phyloP scores from a whole-genome alignment of 2,797 vertebrate genomes.

The Phataginus tricuspis region DNA sequence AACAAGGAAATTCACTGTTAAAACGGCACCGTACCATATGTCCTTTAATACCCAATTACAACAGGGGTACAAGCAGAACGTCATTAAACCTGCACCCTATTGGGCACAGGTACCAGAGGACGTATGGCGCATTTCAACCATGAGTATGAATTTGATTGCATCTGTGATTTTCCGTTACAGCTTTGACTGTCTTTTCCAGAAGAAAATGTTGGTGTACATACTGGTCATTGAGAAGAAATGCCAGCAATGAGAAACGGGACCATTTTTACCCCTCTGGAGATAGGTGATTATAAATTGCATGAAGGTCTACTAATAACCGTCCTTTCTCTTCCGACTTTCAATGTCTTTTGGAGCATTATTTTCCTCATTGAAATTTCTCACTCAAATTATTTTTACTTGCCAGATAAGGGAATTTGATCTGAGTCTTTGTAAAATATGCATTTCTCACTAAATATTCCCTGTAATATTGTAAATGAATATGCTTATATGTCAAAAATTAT shows the following conservation, averaged over 20 bases:
- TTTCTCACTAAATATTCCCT: slow-evolving; percentile 10
- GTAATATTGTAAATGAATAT: background rate
- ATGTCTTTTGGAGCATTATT: slow-evolving; percentile 39
- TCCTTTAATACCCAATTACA: slow-evolving; percentile 88
- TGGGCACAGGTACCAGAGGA: slow-evolving; percentile 86
- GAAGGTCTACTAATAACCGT: slow-evolving; percentile 63
- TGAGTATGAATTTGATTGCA: slow-evolving; percentile 82
- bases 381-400: slow-evolving; percentile 58
- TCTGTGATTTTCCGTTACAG: slow-evolving; percentile 81
- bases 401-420: slow-evolving; percentile 34
- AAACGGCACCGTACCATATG: slow-evolving; percentile 86
- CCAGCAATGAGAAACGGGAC: slow-evolving; percentile 56
- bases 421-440: slow-evolving; percentile 23
- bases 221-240: slow-evolving; percentile 79
- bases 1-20: slow-evolving; percentile 86
- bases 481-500: background rate
- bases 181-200: slow-evolving; percentile 76
- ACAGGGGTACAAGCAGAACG: slow-evolving; percentile 85
- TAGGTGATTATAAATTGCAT: slow-evolving; percentile 71
- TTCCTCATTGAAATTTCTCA: slow-evolving; percentile 51
- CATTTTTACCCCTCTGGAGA: slow-evolving; percentile 74
- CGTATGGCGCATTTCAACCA: slow-evolving; percentile 86
- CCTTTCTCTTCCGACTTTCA: slow-evolving; percentile 64
- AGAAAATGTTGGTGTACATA: slow-evolving; percentile 78
- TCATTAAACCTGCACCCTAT: slow-evolving; percentile 87